Conservation (phyloP, 2,113 vertebrate species). For the Notechis scutatus region DNA sequence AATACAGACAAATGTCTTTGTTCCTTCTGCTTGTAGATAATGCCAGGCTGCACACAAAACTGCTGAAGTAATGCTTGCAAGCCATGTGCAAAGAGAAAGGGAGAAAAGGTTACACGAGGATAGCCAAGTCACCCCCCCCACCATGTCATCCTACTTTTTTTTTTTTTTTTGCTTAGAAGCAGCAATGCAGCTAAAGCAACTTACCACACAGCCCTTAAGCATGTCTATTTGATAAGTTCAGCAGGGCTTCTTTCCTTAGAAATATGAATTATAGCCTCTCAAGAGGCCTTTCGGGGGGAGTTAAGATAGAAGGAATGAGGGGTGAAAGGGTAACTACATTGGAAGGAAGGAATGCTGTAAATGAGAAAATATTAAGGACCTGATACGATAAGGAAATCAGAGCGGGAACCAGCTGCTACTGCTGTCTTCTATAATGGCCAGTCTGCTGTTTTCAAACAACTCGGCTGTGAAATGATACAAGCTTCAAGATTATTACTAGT, state of each 20-base stretch:
- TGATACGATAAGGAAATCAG: slow-evolving; percentile 43
- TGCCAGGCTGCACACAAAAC: background rate
- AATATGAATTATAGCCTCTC: background rate
- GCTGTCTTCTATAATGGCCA: slow-evolving; percentile 60
- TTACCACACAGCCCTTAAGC: background rate
- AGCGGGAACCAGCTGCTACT: slow-evolving; percentile 42
- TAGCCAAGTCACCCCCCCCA: slow-evolving; percentile 14
- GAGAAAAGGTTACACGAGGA: background rate
- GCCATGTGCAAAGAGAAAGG: background rate
- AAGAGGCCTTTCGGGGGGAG: slow-evolving; percentile 3
- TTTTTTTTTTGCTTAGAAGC: slow-evolving; percentile 15
- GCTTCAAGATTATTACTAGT: slow-evolving; percentile 59
- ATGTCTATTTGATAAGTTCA: background rate
- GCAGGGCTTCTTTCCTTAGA: background rate
- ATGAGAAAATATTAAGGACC: slow-evolving; percentile 38
- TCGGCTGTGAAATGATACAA: slow-evolving; percentile 66
- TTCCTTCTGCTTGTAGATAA: background rate
- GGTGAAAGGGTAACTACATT: rapidly evolving
- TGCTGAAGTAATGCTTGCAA: slow-evolving; percentile 10
- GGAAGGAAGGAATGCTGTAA: slow-evolving; percentile 26
- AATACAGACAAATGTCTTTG: slow-evolving; percentile 6
- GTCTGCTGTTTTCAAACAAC: slow-evolving; percentile 59
- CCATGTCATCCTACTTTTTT: background rate
- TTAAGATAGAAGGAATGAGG: slow-evolving; percentile 40
- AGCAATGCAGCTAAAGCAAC: background rate